Evolutionary conservation across 2,797 vertebrate species (phyloP).

Genomic region (Chromobotia macracanthus): DNA sequence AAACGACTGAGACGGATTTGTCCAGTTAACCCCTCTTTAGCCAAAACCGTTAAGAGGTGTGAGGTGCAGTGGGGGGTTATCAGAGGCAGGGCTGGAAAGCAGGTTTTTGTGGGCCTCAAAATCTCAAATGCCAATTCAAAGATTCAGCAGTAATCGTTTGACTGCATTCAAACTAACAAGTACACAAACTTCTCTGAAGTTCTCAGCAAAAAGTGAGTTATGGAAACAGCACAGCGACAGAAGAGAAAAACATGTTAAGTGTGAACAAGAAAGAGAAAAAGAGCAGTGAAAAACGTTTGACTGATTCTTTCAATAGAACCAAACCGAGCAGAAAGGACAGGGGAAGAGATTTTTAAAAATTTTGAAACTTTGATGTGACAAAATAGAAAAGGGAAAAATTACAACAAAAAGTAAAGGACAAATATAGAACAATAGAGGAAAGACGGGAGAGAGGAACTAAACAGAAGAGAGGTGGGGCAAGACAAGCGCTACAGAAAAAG

Average conservation of each 20-base stretch:
- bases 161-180: slow-evolving; percentile 47
- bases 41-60: slow-evolving; percentile 39
- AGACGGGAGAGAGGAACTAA: slow-evolving; percentile 7
- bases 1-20: slow-evolving; percentile 49
- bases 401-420: neutral
- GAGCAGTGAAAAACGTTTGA: neutral
- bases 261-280: neutral
- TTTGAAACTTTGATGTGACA: neutral
- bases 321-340: neutral
- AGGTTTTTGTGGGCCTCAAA: slow-evolving; percentile 52
- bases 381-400: neutral
- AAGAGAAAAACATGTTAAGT: neutral
- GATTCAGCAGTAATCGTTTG: slow-evolving; percentile 69
- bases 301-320: neutral
- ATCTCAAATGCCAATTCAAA: slow-evolving; percentile 66
- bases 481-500: slow-evolving; percentile 7
- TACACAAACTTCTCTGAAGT: slow-evolving; percentile 45
- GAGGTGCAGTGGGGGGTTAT: slow-evolving; percentile 71
- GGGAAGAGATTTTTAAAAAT: neutral
- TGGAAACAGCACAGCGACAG: slow-evolving; percentile 2
- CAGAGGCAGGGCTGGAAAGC: slow-evolving; percentile 60
- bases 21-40: slow-evolving; percentile 50
- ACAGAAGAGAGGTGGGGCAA: slow-evolving; percentile 14
- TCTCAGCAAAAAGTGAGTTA: slow-evolving; percentile 35
- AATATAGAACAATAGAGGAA: slow-evolving; percentile 14